Evolutionary conservation across 2,797 vertebrate species (phyloP).

Genomic region (Pipistrellus nathusii): DNA sequence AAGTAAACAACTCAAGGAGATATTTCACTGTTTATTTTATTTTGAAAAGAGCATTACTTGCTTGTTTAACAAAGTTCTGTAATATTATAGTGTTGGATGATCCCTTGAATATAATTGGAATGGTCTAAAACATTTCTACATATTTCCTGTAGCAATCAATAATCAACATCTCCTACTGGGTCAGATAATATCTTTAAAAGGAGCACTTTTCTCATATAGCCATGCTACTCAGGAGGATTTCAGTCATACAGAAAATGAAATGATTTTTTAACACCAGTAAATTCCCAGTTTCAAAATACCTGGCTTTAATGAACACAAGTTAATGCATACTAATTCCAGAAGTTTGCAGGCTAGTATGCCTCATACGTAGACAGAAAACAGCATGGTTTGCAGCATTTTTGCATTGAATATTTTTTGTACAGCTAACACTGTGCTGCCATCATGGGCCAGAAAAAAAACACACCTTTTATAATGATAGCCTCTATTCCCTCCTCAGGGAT

Average conservation of each 20-base stretch:
- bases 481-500: background rate
- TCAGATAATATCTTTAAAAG: background rate
- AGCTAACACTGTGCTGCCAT: background rate
- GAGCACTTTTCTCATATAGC: background rate
- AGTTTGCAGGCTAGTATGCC: background rate
- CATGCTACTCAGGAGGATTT: background rate
- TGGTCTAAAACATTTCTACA: background rate
- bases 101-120: background rate
- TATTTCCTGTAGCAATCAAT: background rate
- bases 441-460: background rate
- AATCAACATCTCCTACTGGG: background rate
- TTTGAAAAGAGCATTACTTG: background rate
- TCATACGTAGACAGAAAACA: background rate
- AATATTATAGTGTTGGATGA: background rate
- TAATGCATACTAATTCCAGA: background rate
- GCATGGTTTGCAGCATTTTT: background rate
- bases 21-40: background rate
- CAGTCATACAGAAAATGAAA: background rate
- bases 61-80: background rate
- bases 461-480: background rate
- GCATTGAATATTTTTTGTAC: background rate
- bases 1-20: background rate
- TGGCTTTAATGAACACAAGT: constrained; percentile 14
- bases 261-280: background rate
- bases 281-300: background rate